Evolutionary conservation across 2,888 invertebrate species (phyloP).

Genomic region (Noctua comes): DNA sequence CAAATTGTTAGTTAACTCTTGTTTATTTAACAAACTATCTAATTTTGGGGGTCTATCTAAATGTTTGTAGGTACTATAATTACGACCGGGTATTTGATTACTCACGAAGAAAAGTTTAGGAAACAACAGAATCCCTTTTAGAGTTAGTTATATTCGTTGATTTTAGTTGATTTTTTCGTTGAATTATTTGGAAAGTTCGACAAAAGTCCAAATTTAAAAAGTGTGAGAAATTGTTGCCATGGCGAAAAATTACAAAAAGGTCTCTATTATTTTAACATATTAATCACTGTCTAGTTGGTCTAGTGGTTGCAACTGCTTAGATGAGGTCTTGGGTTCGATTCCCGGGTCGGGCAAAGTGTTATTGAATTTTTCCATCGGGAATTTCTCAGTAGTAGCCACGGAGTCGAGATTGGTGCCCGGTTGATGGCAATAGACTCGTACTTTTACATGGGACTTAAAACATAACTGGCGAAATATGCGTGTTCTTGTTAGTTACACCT

Average conservation of each 20-base stretch:
- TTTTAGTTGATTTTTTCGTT: constrained; percentile 1
- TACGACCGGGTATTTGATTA: constrained; percentile 18
- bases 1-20: constrained; percentile 37
- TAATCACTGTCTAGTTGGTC: too few relatives aligned
- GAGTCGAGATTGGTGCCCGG: too few relatives aligned
- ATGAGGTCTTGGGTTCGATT: neutral
- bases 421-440: too few relatives aligned
- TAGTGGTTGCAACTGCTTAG: too few relatives aligned
- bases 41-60: constrained; percentile 26
- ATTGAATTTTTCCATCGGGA: neutral
- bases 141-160: constrained; percentile 4
- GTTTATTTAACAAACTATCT: constrained; percentile 45
- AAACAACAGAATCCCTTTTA: constrained; percentile 11
- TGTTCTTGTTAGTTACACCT: too few relatives aligned
- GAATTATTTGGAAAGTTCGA: neutral
- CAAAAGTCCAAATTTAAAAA: neutral
- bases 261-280: neutral
- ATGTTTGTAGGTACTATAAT: constrained; percentile 17
- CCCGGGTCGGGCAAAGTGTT: neutral
- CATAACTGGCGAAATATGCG: too few relatives aligned
- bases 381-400: too few relatives aligned
- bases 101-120: constrained; percentile 19
- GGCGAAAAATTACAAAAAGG: neutral
- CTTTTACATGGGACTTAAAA: too few relatives aligned
- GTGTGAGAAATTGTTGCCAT: neutral